Percentiles rank a stretch among this genome's conserved stretches.
Conservation (phyloP, 2,113 vertebrate genomes). For the Mirza zaza region DNA sequence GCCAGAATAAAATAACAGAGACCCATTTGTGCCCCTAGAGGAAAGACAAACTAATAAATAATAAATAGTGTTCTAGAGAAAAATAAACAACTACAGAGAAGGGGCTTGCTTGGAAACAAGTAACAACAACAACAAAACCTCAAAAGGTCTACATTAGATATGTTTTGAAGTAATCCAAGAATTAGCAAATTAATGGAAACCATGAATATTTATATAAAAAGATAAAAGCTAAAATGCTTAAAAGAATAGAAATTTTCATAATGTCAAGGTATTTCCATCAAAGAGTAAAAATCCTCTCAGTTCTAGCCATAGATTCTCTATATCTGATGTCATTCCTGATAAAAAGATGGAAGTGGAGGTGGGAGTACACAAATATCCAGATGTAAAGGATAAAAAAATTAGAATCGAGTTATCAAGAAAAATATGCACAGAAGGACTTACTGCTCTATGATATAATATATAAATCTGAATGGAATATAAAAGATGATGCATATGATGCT, state of each 20-base stretch:
- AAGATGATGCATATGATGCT: background rate
- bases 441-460: background rate
- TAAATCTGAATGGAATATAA: background rate
- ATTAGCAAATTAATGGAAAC: background rate
- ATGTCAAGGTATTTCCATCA: background rate
- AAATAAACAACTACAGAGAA: slow-evolving; percentile 3
- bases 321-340: background rate
- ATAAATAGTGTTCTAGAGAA: background rate
- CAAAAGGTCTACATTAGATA: background rate
- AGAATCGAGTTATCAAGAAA: background rate
- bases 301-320: background rate
- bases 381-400: background rate
- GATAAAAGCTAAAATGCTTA: background rate
- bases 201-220: background rate
- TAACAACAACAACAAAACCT: background rate
- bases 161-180: background rate
- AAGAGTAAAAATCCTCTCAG: background rate
- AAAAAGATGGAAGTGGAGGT: background rate
- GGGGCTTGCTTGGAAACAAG: background rate
- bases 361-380: background rate
- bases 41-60: slow-evolving; percentile 8
- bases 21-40: background rate
- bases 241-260: background rate
- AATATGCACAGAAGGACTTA: background rate
- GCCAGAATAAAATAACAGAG: background rate